Evolutionary conservation across 2,113 vertebrate species (phyloP).

Genomic region (Dasyurus viverrinus): DNA sequence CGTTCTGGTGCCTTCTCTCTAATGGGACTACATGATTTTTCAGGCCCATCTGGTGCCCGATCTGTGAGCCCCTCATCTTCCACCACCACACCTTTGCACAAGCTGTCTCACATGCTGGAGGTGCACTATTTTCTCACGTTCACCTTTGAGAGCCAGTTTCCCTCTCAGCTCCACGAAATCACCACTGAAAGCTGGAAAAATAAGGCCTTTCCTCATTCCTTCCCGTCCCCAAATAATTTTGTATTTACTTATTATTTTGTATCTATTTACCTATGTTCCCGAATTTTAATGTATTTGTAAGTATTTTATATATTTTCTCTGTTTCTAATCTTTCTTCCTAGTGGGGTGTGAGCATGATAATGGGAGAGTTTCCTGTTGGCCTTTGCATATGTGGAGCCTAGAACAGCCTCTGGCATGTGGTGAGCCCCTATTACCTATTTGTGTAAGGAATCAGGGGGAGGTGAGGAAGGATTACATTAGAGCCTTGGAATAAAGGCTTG

Average conservation of each 20-base stretch:
- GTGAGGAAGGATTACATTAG: neutral
- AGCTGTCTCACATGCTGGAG: too few species aligned
- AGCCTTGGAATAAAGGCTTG: neutral
- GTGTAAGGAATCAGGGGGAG: neutral
- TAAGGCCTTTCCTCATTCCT: neutral
- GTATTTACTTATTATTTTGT: neutral
- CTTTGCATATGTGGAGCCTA: neutral
- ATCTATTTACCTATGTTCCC: neutral
- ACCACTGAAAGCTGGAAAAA: neutral
- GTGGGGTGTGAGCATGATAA: neutral
- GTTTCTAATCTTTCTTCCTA: neutral
- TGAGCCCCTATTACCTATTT: neutral
- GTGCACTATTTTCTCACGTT: too few species aligned
- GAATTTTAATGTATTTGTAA: too few species aligned
- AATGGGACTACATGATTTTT: neutral
- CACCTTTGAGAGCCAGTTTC: too few species aligned
- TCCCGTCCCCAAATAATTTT: neutral
- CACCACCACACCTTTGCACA: neutral
- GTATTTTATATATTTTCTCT: neutral
- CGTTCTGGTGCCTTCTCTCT: neutral
- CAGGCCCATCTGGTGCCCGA: neutral
- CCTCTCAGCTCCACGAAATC: neutral
- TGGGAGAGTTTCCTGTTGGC: neutral
- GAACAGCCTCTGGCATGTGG: neutral
- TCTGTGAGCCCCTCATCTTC: neutral